Evolutionary conservation across 1,140 invertebrate genomes (phyloP).

Genomic region (Caenorhabditis elegans): DNA sequence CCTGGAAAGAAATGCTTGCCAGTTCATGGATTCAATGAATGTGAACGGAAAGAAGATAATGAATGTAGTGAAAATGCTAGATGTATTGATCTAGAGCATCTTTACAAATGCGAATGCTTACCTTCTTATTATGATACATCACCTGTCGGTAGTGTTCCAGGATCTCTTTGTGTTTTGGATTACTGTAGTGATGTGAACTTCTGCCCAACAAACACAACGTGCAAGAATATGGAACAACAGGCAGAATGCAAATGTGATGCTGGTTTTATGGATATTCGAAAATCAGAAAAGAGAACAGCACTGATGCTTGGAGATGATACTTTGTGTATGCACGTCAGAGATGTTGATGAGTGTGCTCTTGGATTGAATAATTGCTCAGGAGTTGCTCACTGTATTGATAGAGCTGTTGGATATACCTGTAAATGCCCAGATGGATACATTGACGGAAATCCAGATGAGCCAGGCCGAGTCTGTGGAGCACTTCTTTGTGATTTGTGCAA

Average conservation of each 20-base stretch:
- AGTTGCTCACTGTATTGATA: slow-evolving; percentile 61
- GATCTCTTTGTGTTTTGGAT: slow-evolving; percentile 61
- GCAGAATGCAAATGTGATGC: slow-evolving; percentile 62
- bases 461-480: slow-evolving; percentile 58
- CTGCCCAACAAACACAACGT: slow-evolving; percentile 63
- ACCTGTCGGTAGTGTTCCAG: slow-evolving; percentile 57
- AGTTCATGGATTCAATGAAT: slow-evolving; percentile 58
- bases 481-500: slow-evolving; percentile 66
- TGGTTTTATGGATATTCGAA: slow-evolving; percentile 62
- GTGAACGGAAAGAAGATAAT: slow-evolving; percentile 61
- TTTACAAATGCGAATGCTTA: slow-evolving; percentile 57
- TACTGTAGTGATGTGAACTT: slow-evolving; percentile 65
- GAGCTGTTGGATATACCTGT: slow-evolving; percentile 57
- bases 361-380: slow-evolving; percentile 65
- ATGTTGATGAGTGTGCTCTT: slow-evolving; percentile 64
- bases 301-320: slow-evolving; percentile 57
- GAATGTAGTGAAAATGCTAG: slow-evolving; percentile 62
- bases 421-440: slow-evolving; percentile 62
- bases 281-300: slow-evolving; percentile 54
- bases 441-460: slow-evolving; percentile 61
- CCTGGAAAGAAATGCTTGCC: slow-evolving; percentile 51
- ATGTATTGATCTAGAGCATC: slow-evolving; percentile 63
- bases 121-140: slow-evolving; percentile 58
- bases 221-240: slow-evolving; percentile 61
- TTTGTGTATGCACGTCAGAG: slow-evolving; percentile 55